Evolutionary conservation across 2,113 vertebrate genomes (phyloP).

Genomic region (Aleadryas rufinucha): DNA sequence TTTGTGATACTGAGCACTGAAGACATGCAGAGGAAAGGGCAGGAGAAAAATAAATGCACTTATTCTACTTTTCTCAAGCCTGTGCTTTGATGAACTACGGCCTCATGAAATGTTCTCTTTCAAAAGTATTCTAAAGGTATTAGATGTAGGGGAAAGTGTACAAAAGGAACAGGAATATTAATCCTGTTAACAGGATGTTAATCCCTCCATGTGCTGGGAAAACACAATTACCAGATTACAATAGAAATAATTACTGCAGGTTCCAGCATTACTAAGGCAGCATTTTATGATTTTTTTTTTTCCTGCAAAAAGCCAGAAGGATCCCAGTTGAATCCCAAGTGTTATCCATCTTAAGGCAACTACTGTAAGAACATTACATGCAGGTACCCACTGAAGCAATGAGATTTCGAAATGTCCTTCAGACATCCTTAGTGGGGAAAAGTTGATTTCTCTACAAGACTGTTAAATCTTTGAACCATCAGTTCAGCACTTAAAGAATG

Average conservation of each 20-base stretch:
- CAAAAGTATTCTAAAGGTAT: background rate
- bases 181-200: constrained; percentile 31
- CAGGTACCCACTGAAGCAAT: background rate
- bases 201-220: background rate
- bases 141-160: background rate
- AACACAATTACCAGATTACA: background rate
- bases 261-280: background rate
- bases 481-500: background rate
- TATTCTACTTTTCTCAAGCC: background rate
- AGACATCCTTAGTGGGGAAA: background rate
- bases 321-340: background rate
- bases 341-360: background rate
- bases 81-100: background rate
- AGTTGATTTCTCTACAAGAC: background rate
- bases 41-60: background rate
- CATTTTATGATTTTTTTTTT: background rate
- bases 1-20: background rate
- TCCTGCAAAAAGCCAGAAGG: background rate
- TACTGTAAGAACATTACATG: background rate
- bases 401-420: background rate
- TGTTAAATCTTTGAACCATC: background rate
- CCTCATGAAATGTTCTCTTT: background rate
- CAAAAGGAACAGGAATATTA: constrained; percentile 7
- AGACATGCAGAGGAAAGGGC: background rate
- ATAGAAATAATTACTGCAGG: background rate